These are phyloP conservation scores for Diceros bicornis DNA, from an alignment of 2,797 vertebrate genomes.

Conservation along the genomic window DNA sequence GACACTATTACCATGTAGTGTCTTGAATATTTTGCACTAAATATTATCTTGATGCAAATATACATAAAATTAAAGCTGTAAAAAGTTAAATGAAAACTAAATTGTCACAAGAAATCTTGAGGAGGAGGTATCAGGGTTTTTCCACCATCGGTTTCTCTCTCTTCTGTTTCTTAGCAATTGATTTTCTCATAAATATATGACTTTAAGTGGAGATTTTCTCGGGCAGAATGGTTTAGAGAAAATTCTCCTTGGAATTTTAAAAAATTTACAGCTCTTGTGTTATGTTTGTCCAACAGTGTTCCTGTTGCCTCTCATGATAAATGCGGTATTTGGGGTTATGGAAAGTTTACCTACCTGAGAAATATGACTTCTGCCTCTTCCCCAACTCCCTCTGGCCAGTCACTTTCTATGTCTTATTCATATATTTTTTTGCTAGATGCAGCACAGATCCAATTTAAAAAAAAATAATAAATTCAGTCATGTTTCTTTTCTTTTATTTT, in stretches of 20 bases:
- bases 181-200: slow-evolving; percentile 59
- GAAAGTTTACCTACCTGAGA: slow-evolving; percentile 62
- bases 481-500: slow-evolving; percentile 54
- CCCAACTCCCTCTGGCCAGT: background rate
- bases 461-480: slow-evolving; percentile 25
- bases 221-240: slow-evolving; percentile 66
- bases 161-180: slow-evolving; percentile 65
- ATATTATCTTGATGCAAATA: background rate
- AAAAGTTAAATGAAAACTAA: background rate
- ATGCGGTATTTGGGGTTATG: slow-evolving; percentile 47
- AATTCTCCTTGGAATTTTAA: slow-evolving; percentile 62
- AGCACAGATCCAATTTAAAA: background rate
- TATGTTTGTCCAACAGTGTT: background rate
- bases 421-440: background rate
- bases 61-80: background rate
- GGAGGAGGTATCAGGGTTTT: background rate
- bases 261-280: slow-evolving; percentile 47
- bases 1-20: background rate
- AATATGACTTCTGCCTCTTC: background rate
- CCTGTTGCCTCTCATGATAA: slow-evolving; percentile 42
- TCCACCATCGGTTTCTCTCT: background rate
- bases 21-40: background rate
- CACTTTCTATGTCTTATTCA: background rate
- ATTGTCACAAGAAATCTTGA: slow-evolving; percentile 27
- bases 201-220: slow-evolving; percentile 52